These are phyloP conservation scores for Diplodus sargus DNA, from an alignment of 2,797 vertebrate genomes.

Conservation along the genomic window DNA sequence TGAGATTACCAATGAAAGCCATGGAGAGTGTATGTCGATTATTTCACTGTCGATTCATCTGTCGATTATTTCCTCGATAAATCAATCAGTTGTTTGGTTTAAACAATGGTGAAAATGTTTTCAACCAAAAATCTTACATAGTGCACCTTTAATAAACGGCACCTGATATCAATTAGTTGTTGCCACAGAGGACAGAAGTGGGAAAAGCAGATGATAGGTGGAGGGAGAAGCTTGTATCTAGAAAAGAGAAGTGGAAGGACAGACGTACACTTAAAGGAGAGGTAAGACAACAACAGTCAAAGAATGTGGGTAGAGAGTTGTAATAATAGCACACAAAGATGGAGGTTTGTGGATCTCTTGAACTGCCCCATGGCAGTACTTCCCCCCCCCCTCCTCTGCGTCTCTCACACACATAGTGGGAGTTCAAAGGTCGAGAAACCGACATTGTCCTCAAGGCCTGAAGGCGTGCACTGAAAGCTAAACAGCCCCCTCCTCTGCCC, in stretches of 20 bases:
- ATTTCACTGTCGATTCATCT: too few relatives aligned
- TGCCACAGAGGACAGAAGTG: constrained; percentile 3
- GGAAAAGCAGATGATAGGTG: constrained; percentile 10
- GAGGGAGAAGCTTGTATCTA: constrained; percentile 10
- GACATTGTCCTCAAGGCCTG: constrained; percentile 43
- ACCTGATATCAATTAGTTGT: too few relatives aligned
- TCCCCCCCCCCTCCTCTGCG: background rate
- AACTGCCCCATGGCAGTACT: constrained; percentile 14
- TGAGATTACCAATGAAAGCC: constrained; percentile 52
- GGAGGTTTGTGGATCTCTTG: constrained; percentile 18
- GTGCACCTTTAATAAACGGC: too few relatives aligned
- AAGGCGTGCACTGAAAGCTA: constrained; percentile 54
- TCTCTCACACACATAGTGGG: constrained; percentile 2
- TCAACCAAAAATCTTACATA: too few relatives aligned
- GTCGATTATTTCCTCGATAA: too few relatives aligned
- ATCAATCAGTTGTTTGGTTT: too few relatives aligned
- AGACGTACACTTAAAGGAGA: constrained; percentile 2
- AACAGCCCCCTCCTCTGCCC: constrained; percentile 34
- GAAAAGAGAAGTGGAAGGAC: constrained; percentile 2
- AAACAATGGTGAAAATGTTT: too few relatives aligned
- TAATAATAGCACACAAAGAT: background rate
- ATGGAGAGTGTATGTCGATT: constrained; percentile 59
- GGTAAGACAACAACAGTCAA: background rate
- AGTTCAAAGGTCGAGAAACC: constrained; percentile 67
- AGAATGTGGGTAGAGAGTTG: constrained; percentile 11